A percentile compares a stretch with the other conserved stretches of the same genome.
Conservation (phyloP, 30 jellyfish, hydroid and myxozoan species). For the Chrysaora quinquecirrha region DNA sequence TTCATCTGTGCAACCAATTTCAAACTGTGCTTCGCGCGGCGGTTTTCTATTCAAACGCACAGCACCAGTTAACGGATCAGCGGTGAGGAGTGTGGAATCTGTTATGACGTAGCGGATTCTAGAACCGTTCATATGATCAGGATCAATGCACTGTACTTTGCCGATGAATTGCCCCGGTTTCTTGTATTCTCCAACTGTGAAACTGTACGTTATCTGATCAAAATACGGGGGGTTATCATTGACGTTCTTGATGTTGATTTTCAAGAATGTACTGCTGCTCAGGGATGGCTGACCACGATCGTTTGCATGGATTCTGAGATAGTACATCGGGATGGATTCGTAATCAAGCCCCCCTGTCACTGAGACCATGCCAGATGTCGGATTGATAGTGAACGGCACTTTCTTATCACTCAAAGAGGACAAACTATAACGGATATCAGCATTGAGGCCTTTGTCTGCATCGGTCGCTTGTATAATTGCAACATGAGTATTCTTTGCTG, state of each 20-base stretch:
- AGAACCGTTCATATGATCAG: constrained; percentile 38
- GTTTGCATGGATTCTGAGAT: constrained; percentile 54
- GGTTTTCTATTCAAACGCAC: constrained; percentile 70
- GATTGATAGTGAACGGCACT: constrained; percentile 52
- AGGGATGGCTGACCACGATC: constrained; percentile 84
- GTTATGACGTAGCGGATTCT: constrained; percentile 61
- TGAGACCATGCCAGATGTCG: constrained; percentile 63
- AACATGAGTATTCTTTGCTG: constrained; percentile 47
- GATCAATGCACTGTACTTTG: constrained; percentile 79
- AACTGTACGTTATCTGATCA: constrained; percentile 42
- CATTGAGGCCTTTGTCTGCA: constrained; percentile 74
- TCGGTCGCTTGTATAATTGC: constrained; percentile 75
- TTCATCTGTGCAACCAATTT: constrained; percentile 83
- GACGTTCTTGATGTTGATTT: constrained; percentile 60
- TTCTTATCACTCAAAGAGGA: constrained; percentile 23
- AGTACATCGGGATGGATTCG: constrained; percentile 59
- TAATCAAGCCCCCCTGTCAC: constrained; percentile 66
- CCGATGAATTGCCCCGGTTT: constrained; percentile 88
- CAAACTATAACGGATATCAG: constrained; percentile 67
- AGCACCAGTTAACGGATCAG: constrained; percentile 59
- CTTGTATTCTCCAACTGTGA: constrained; percentile 62
- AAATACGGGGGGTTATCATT: constrained; percentile 91
- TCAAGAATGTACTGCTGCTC: constrained; percentile 72
- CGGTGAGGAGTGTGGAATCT: constrained; percentile 61
- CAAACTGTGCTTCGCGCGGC: constrained; percentile 43